A percentile compares a stretch with the other conserved stretches of the same genome.
phyloP scores from a whole-genome alignment of 2,797 vertebrate species.

The Sorex maritimensis region DNA sequence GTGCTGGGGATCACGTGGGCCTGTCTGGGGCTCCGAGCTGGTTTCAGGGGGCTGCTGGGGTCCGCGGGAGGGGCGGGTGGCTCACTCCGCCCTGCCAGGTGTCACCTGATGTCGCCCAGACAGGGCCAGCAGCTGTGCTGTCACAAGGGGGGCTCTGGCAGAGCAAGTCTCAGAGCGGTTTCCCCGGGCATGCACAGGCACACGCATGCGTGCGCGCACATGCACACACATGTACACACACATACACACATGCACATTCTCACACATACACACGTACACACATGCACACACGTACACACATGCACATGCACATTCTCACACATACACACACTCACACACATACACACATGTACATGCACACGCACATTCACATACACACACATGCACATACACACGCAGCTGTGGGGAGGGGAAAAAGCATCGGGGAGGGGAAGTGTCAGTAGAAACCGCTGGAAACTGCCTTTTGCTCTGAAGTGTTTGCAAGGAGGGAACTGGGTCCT shows the following conservation, averaged over 20 bases:
- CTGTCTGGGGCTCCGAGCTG: background rate
- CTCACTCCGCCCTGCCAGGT: background rate
- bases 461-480: background rate
- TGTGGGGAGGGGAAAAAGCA: fast-evolving
- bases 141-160: no score
- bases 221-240: background rate
- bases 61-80: background rate
- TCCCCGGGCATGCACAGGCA: fast-evolving
- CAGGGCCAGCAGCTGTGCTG: background rate
- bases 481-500: background rate
- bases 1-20: no score
- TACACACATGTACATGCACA: no score
- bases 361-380: no score
- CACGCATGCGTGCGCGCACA: no score
- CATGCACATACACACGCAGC: no score
- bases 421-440: fast-evolving
- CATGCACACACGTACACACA: no score
- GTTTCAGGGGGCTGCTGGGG: background rate
- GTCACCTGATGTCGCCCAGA: background rate
- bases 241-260: no score
- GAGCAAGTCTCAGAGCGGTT: background rate
- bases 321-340: no score
- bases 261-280: no score
- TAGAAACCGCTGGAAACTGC: background rate
- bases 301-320: no score